Percentiles rank a stretch among this genome's conserved stretches.
Evolutionary conservation across 1,140 invertebrate species (phyloP).

Genomic region (Trichomalopsis sarcophagae): DNA sequence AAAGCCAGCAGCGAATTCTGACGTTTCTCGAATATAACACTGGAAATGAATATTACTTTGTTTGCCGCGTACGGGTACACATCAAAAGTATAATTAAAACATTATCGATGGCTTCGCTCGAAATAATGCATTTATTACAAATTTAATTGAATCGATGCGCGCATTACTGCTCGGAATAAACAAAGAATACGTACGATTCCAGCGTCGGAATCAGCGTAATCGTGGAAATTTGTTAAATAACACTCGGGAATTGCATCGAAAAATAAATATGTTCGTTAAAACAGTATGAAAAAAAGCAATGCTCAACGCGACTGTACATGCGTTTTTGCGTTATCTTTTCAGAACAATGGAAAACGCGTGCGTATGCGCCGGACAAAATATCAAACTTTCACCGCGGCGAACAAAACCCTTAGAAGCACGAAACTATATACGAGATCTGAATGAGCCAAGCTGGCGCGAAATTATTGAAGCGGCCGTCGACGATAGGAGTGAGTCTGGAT

Average conservation of each 20-base stretch:
- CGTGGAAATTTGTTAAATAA: background rate
- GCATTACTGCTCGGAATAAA: background rate
- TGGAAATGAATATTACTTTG: slow-evolving; percentile 19
- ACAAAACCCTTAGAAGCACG: slow-evolving; percentile 7
- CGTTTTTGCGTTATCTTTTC: background rate
- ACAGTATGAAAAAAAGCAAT: too few species aligned
- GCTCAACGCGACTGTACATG: too few species aligned
- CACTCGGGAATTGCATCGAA: too few species aligned
- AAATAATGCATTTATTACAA: slow-evolving; percentile 13
- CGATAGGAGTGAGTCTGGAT: background rate
- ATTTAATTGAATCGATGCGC: slow-evolving; percentile 2
- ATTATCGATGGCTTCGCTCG: background rate
- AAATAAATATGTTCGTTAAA: too few species aligned
- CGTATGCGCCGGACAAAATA: background rate
- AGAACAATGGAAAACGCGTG: background rate
- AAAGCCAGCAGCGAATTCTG: background rate
- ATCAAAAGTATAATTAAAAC: slow-evolving; percentile 35
- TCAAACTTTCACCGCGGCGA: background rate
- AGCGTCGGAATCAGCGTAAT: background rate
- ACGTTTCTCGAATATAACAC: background rate
- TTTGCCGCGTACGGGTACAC: background rate
- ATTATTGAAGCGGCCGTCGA: slow-evolving; percentile 4
- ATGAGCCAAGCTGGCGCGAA: slow-evolving; percentile 16
- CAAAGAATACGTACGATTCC: background rate
- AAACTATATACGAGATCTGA: slow-evolving; percentile 14